Evolutionary conservation across 2,113 vertebrate species (phyloP).

Genomic region (Mirounga angustirostris): DNA sequence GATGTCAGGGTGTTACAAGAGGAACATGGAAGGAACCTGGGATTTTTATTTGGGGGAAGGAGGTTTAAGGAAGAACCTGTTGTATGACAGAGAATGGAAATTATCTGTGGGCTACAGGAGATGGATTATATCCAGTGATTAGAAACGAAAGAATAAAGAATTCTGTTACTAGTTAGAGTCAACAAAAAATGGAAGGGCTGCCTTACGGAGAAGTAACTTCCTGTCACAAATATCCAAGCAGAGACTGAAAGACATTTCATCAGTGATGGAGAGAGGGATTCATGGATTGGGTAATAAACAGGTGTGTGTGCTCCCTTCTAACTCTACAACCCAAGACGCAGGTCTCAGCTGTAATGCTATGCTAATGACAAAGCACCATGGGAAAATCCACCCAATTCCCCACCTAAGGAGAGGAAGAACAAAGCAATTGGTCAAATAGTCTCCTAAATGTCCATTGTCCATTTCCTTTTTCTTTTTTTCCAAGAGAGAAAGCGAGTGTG

Average conservation of each 20-base stretch:
- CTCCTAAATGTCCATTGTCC: neutral
- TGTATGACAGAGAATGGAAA: neutral
- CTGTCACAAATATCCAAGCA: neutral
- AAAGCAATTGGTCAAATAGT: neutral
- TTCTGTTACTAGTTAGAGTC: neutral
- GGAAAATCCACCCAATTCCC: slow-evolving; percentile 51
- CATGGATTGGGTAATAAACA: neutral
- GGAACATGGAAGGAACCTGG: neutral
- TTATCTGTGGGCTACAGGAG: neutral
- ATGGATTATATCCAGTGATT: neutral
- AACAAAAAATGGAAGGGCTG: neutral
- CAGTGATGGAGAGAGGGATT: neutral
- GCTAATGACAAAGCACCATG: slow-evolving; percentile 29
- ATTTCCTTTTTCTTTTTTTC: neutral
- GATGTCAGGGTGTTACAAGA: neutral
- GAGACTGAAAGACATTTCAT: neutral
- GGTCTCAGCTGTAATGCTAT: neutral
- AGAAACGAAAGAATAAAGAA: slow-evolving; percentile 8
- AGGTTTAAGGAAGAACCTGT: neutral
- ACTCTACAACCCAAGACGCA: neutral
- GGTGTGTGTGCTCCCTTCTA: neutral
- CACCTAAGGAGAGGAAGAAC: neutral
- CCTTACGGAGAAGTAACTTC: neutral
- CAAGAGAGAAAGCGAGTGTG: too few relatives aligned
- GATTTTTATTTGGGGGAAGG: neutral